A percentile compares a stretch with the other conserved stretches of the same genome.
Evolutionary conservation across 2,113 vertebrate species (phyloP).

Genomic region (Hemiscyllium ocellatum): DNA sequence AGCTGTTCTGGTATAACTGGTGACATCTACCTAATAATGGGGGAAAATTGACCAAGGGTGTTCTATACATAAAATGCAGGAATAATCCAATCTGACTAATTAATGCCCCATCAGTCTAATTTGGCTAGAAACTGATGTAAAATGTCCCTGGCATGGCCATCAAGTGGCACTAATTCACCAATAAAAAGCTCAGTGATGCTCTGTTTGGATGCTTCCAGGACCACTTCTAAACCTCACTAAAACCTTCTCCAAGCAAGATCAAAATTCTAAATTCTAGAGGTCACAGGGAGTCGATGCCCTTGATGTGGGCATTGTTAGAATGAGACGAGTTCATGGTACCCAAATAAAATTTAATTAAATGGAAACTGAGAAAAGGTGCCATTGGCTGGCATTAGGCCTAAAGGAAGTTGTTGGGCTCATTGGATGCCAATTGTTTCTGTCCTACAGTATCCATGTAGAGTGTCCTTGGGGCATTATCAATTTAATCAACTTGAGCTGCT

Average conservation of each 20-base stretch:
- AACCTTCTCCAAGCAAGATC: not conserved
- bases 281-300: not conserved
- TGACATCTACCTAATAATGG: no score
- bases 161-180: not conserved
- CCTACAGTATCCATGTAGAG: not conserved
- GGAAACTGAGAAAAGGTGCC: no score
- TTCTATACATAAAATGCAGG: not conserved
- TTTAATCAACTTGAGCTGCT: no score
- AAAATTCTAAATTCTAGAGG: not conserved
- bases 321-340: not conserved
- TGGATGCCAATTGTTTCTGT: not conserved
- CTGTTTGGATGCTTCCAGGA: not conserved
- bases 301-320: not conserved
- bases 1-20: no score
- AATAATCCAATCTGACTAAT: not conserved
- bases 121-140: not conserved
- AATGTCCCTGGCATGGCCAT: not conserved
- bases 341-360: not conserved
- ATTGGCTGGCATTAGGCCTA: not conserved
- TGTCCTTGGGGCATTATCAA: not conserved
- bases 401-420: no score
- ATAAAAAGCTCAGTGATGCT: not conserved
- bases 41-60: not conserved
- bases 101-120: not conserved
- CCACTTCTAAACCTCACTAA: not conserved